Conservation (phyloP, 2,888 invertebrate genomes). For the Acrobasis repandana region DNA sequence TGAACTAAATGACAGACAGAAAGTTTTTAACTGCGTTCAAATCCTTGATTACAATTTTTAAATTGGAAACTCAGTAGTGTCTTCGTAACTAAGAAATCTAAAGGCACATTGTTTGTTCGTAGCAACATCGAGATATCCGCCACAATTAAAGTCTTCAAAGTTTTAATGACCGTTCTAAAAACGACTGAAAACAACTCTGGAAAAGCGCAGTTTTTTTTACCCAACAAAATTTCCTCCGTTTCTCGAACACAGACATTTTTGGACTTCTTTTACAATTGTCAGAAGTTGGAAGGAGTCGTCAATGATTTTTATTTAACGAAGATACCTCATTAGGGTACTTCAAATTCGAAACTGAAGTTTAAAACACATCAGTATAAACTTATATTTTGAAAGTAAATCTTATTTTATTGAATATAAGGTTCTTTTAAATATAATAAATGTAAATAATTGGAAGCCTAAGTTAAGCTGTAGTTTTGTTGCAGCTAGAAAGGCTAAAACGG, state of each 20-base stretch:
- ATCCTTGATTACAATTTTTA: neutral
- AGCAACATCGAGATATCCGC: slow-evolving; percentile 62
- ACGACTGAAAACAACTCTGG: slow-evolving; percentile 57
- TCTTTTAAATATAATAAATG: no score
- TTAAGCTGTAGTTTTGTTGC: no score
- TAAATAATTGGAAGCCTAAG: no score
- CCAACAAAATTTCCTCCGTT: slow-evolving; percentile 40
- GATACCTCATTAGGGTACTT: no score
- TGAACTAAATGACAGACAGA: no score
- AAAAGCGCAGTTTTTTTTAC: slow-evolving; percentile 42
- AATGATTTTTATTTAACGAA: neutral
- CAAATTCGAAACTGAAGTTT: no score
- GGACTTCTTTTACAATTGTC: slow-evolving; percentile 47
- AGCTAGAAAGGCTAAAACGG: no score
- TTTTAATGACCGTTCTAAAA: slow-evolving; percentile 71
- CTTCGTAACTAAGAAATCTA: neutral
- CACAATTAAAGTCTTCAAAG: slow-evolving; percentile 71
- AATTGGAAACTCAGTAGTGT: neutral
- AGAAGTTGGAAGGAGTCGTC: slow-evolving; percentile 36
- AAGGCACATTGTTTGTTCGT: slow-evolving; percentile 39
- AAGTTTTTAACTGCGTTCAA: no score
- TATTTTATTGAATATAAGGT: no score
- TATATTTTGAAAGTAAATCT: no score
- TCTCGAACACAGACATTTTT: slow-evolving; percentile 38
- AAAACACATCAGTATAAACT: no score